Base-by-base conservation (phyloP, 1,140 invertebrate species). In the Brachionus koreanus region DNA sequence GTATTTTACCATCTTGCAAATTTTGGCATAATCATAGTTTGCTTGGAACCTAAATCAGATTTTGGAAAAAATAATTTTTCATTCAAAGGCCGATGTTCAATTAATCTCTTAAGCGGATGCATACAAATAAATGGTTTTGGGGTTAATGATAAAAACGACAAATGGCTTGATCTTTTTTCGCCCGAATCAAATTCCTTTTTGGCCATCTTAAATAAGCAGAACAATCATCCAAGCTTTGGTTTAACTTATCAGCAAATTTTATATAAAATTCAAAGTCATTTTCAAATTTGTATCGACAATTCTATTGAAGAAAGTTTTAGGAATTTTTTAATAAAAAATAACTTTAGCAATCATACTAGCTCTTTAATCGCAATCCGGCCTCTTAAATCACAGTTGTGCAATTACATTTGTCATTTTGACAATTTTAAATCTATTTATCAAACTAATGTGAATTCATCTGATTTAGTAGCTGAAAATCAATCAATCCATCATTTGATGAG, bases 391-490 rank as follows among this genome's bases (percentile, higher is more conserved):
- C 76, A 61, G 23, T 19, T 65, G 7, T 79, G 76, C 19, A 65
- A 63, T 33, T 79, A 79, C 29, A 79, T 79, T 61, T 79, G 49
- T 43, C 57, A 57, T 57, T 79, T 79, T 61, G 76, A 79, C 16
- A 79, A 79, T 61, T 65, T 63, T 39, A n/a, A 25, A 39, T 13
- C 43, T 12, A 16, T 79, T 9, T 79, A 79, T 61, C 49, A 61
- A 57, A 65, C 4, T 67, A 33, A 29, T 13, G 10, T 67, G n/a
- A 25, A 65, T 37, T 37, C 25, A 5, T 39, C n/a, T 72, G 37
- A 72, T 23, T 33, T 3, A 4, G 19, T 12, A 16, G n/a, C 12
- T 23, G 74, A 52, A 19, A 49, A 35, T 33, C 43, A 37, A 77
- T 13, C 23, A 33, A 43, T 74, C 19, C 13, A 46, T 5, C 25